These are phyloP conservation scores for Epinephelus cyanopodus DNA, from an alignment of 2,113 vertebrate species.

Conservation along the genomic window DNA sequence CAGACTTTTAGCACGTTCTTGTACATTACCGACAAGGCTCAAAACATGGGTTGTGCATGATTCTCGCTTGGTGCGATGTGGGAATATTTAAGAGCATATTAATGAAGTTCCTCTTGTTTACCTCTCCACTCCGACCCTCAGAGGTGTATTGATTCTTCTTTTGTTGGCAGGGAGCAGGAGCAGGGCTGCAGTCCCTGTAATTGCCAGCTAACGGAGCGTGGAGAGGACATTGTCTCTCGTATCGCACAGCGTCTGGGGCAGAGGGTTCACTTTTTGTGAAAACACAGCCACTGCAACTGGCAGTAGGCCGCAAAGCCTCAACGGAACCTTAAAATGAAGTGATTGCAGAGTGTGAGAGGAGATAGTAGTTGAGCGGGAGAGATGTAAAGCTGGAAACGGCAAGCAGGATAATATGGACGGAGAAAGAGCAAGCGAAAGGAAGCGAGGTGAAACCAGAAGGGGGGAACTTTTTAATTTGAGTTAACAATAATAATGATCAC, in stretches of 20 bases:
- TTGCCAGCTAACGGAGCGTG: conserved; percentile 65
- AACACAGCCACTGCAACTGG: background rate
- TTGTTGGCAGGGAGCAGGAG: conserved; percentile 40
- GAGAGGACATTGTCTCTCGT: conserved; percentile 57
- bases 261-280: conserved; percentile 38
- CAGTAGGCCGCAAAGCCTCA: conserved; percentile 1
- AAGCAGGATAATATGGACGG: background rate
- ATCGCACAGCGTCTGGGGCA: conserved; percentile 32
- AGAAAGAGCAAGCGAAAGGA: background rate
- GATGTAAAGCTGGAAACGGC: background rate
- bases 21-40: background rate
- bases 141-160: conserved; percentile 53
- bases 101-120: conserved; percentile 16
- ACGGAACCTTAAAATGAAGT: conserved; percentile 21
- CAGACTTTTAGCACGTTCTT: background rate
- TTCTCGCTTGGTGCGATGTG: conserved; percentile 4
- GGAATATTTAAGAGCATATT: conserved; percentile 19
- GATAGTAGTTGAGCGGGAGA: conserved; percentile 1
- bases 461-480: conserved; percentile 45
- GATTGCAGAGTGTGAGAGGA: conserved; percentile 1
- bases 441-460: background rate
- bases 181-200: conserved; percentile 60
- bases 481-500: conserved; percentile 52
- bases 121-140: conserved; percentile 11
- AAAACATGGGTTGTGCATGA: background rate